Evolutionary conservation across 2,888 invertebrate genomes (phyloP), one percentile per base, ranked within the genome.

Genomic region (Eristalinus aeneus): DNA sequence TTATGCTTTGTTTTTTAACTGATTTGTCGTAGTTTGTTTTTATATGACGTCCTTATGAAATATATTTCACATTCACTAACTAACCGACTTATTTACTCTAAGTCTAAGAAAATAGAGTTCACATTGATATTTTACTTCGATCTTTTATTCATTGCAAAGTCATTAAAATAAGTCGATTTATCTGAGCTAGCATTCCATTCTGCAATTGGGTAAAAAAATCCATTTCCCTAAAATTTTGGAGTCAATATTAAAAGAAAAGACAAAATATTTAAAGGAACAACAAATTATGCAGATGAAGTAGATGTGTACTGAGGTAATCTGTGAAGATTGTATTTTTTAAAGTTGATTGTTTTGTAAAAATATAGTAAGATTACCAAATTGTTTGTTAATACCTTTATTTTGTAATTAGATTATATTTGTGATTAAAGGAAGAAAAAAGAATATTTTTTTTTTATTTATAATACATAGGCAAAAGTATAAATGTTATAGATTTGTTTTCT

Each of bases 331-430:
- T 79, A 69, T 72, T 79, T 79, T 75, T 71, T 73, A 78, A 80
- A 71, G 67, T 79, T 84, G 64, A 79, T 80, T 80, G 75, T 83
- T 82, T 67, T 80, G 84, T 85, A 85, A 80, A 80, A 85, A 80
- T 80, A 74, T 67, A 72, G 75, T 80, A 85, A 71, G 67, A 60
- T 53, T 72, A 80, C 16, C 65, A 71, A 53, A 75, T 85, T 84
- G 75, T 84, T 84, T 84, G 56, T 56, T 74, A 69, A 74, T 79
- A 60, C 60, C 74, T 54, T 84, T 84, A 71, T 84, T 84, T 84
- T 84, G 74, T 84, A 75, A 76, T 80, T 85, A 85, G 67, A 67
- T 39, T 75, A 75, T 76, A 46, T 64, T 79, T 79, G 78, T 80
- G 67, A 80, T 76, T 75, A 71, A 79, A 64, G 65, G 63, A 80